phyloP scores from a whole-genome alignment of 2,113 vertebrate species.

The Neogale vison region DNA sequence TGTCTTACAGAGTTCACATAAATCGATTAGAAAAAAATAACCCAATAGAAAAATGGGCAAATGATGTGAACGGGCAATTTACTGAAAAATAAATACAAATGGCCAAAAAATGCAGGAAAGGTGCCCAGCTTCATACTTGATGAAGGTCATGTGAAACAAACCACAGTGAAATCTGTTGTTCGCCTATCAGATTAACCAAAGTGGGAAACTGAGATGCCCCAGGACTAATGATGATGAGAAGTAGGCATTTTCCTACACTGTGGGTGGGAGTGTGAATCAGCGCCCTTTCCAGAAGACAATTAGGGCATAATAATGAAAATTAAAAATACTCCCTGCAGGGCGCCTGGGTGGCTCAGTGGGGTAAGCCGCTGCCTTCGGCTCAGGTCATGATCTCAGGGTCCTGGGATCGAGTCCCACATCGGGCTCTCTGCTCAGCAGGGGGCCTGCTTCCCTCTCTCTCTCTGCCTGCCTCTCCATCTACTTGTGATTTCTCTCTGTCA shows the following conservation, averaged over 20 bases:
- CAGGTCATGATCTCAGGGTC: no score
- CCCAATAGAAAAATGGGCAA: neutral
- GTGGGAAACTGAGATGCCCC: neutral
- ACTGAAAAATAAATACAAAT: constrained; percentile 5
- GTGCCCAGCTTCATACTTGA: neutral
- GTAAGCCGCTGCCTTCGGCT: no score
- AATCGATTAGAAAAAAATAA: neutral
- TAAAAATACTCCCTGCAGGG: neutral
- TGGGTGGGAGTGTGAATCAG: neutral
- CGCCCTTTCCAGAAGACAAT: neutral
- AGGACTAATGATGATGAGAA: neutral
- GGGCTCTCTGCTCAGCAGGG: no score
- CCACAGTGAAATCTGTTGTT: neutral
- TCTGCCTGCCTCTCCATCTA: no score
- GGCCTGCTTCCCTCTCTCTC: no score
- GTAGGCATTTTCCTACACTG: neutral
- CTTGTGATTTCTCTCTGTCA: no score
- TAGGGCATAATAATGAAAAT: constrained; percentile 12
- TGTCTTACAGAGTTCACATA: neutral
- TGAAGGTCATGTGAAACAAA: neutral
- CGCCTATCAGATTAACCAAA: neutral
- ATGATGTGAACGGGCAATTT: neutral
- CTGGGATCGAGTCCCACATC: no score
- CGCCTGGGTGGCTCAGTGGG: no score
- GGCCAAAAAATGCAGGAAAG: neutral